phyloP scores from a whole-genome alignment of 1,140 invertebrate genomes.

The Mya arenaria region DNA sequence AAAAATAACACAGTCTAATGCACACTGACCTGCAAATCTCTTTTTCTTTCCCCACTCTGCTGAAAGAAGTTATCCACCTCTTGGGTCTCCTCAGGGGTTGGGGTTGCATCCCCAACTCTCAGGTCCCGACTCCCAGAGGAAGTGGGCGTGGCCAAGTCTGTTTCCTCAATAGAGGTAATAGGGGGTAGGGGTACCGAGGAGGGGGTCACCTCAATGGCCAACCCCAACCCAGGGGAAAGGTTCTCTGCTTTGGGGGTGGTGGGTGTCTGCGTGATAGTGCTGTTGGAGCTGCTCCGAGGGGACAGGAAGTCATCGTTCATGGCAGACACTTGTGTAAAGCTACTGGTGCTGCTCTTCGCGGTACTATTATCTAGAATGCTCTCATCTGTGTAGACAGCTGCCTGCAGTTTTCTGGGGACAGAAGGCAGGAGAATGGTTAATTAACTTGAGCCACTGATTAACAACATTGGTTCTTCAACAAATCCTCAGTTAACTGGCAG shows the following conservation, averaged over 20 bases:
- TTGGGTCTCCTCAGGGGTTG: conserved; percentile 39
- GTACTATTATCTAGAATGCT: conserved; percentile 46
- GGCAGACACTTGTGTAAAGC: conserved; percentile 78
- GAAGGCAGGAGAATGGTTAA: too few species aligned
- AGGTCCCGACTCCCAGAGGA: conserved; percentile 29
- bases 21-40: conserved; percentile 32
- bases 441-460: too few species aligned
- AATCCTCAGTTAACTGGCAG: too few species aligned
- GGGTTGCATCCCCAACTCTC: conserved; percentile 47
- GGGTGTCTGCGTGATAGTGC: conserved; percentile 70
- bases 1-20: too few species aligned
- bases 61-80: conserved; percentile 60
- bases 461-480: too few species aligned
- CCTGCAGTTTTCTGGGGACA: conserved; percentile 27
- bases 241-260: conserved; percentile 41
- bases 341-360: conserved; percentile 74
- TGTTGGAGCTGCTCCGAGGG: conserved; percentile 67
- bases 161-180: conserved; percentile 63
- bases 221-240: conserved; percentile 27
- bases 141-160: conserved; percentile 68
- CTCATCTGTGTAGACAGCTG: conserved; percentile 60
- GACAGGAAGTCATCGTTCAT: conserved; percentile 75
- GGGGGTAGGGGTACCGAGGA: conserved; percentile 70
- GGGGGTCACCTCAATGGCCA: conserved; percentile 59
- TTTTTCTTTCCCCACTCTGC: conserved; percentile 6